These are phyloP conservation scores for Melopsittacus undulatus DNA, from an alignment of 2,797 vertebrate genomes.

Conservation along the genomic window DNA sequence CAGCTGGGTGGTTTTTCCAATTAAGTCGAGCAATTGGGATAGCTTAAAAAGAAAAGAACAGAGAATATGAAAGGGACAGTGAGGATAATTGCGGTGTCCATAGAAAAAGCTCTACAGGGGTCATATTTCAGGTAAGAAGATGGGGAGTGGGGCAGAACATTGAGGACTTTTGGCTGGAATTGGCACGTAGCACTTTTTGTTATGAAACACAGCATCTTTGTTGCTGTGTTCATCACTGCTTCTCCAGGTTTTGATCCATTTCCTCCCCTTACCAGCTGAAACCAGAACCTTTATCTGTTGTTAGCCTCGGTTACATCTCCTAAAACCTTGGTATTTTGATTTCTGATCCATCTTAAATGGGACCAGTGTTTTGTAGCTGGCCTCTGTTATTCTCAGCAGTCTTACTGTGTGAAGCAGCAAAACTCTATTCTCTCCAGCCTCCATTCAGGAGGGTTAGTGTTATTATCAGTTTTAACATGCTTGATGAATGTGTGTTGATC, in stretches of 20 bases:
- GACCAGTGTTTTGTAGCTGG: background rate
- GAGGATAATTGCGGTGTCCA: background rate
- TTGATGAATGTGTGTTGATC: background rate
- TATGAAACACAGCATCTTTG: background rate
- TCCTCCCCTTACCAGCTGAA: background rate
- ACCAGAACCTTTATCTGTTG: background rate
- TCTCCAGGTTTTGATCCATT: background rate
- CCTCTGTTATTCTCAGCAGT: background rate
- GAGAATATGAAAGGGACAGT: background rate
- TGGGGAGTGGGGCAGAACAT: background rate
- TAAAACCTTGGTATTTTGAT: background rate
- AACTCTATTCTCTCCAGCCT: background rate
- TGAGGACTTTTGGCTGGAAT: background rate
- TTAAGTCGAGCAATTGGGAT: background rate
- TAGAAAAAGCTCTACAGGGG: background rate
- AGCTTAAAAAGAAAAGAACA: background rate
- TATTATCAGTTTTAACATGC: background rate
- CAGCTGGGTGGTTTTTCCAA: background rate
- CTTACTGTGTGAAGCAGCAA: background rate
- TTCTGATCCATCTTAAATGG: background rate
- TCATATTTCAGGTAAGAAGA: background rate
- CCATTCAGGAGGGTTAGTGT: background rate
- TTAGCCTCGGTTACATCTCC: background rate
- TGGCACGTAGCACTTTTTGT: background rate
- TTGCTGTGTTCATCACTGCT: background rate